These are phyloP conservation scores for Solea senegalensis DNA, from an alignment of 2,113 vertebrate species.

Conservation along the genomic window DNA sequence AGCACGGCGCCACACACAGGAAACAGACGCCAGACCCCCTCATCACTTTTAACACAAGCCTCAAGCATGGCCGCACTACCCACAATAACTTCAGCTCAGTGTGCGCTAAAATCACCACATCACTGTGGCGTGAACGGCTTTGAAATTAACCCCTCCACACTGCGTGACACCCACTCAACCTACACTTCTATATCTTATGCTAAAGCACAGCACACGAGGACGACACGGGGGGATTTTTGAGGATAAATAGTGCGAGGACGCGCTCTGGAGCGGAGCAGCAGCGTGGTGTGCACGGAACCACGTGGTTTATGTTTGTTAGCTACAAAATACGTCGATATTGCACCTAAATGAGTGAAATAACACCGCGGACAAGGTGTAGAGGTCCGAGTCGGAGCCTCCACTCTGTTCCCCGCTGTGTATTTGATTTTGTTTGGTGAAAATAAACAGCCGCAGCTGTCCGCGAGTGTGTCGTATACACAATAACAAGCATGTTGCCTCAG, in stretches of 20 bases:
- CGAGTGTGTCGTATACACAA: constrained; percentile 77
- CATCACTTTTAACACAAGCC: constrained; percentile 70
- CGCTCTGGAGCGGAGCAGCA: constrained; percentile 65
- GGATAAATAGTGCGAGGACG: constrained; percentile 50
- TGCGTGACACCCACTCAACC: background rate
- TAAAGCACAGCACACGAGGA: constrained; percentile 5
- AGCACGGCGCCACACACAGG: constrained; percentile 33
- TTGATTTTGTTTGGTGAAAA: constrained; percentile 9
- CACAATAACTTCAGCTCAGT: constrained; percentile 77
- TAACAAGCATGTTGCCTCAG: constrained; percentile 77
- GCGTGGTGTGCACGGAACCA: constrained; percentile 86
- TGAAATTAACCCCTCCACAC: constrained; percentile 10
- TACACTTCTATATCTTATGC: background rate
- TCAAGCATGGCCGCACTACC: constrained; percentile 86
- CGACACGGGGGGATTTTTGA: constrained; percentile 20
- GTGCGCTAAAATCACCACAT: constrained; percentile 32
- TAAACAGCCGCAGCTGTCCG: constrained; percentile 47
- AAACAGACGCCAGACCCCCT: constrained; percentile 63
- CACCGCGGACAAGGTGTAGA: background rate
- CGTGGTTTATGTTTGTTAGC: constrained; percentile 93
- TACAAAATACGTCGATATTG: constrained; percentile 82
- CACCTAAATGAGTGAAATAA: constrained; percentile 67
- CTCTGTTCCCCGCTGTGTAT: background rate
- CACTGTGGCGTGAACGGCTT: background rate
- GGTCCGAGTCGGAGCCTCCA: background rate